A percentile compares a stretch with the other conserved stretches of the same genome.
Conservation (phyloP, 1,140 invertebrate species). For the Formica exsecta region DNA sequence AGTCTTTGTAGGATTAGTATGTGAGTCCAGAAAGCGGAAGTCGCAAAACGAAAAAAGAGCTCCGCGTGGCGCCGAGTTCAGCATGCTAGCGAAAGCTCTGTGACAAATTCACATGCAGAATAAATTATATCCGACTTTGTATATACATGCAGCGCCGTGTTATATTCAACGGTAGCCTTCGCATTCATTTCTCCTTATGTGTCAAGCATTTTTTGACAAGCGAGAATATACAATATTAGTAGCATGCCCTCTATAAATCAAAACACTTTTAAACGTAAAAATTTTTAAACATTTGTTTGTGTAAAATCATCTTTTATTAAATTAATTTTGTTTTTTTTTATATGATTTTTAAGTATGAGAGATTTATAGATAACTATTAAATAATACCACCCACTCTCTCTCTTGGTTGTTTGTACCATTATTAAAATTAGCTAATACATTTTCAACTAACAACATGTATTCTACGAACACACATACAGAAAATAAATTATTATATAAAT, state of each 20-base stretch:
- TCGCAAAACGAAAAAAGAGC: constrained; percentile 44
- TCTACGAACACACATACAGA: not conserved
- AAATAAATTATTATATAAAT: not conserved
- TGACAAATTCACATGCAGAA: constrained; percentile 65
- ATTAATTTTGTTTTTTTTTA: no score
- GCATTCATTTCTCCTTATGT: constrained; percentile 24
- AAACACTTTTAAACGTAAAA: not conserved
- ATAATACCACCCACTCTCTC: not conserved
- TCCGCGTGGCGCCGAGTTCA: constrained; percentile 36
- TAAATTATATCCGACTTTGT: constrained; percentile 67
- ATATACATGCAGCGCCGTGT: constrained; percentile 6
- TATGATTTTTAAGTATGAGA: no score
- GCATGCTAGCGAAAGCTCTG: constrained; percentile 56
- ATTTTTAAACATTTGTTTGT: not conserved
- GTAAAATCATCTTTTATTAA: not conserved
- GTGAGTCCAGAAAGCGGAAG: constrained; percentile 64
- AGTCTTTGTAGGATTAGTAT: constrained; percentile 68
- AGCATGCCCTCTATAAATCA: not conserved
- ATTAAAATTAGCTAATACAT: not conserved
- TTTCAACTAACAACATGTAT: not conserved
- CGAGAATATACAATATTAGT: not conserved
- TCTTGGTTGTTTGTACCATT: not conserved
- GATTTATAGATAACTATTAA: no score
- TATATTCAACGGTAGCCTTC: constrained; percentile 22
- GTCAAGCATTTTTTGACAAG: constrained; percentile 27